These are phyloP conservation scores for Knipowitschia caucasica DNA, from an alignment of 2,797 vertebrate genomes.

Conservation along the genomic window DNA sequence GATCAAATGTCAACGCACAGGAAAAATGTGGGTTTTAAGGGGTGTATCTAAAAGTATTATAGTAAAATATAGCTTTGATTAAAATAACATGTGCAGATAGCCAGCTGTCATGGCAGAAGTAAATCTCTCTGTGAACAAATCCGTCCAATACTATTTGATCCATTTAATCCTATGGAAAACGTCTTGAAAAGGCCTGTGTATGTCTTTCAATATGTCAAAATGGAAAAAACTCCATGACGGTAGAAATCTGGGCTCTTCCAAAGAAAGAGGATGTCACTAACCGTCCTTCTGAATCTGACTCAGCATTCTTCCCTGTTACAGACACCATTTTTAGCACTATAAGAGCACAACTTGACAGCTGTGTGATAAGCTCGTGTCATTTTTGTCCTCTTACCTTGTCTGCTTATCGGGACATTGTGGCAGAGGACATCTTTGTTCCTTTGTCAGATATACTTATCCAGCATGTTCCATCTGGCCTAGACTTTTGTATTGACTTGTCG, in stretches of 20 bases:
- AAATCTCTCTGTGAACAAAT: too few relatives aligned
- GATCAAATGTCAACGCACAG: too few relatives aligned
- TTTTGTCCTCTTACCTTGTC: constrained; percentile 6
- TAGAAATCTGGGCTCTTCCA: neutral
- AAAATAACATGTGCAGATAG: too few relatives aligned
- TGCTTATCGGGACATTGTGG: constrained; percentile 1
- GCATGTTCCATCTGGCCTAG: constrained; percentile 1
- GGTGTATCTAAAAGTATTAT: too few relatives aligned
- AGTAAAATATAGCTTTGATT: too few relatives aligned
- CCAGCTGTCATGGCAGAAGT: neutral
- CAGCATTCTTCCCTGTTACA: neutral
- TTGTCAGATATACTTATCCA: constrained; percentile 2
- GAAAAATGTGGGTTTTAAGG: too few relatives aligned
- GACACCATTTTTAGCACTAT: neutral
- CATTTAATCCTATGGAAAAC: neutral
- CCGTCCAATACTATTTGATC: neutral
- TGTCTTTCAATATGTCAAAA: too few relatives aligned
- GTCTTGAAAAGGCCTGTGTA: neutral
- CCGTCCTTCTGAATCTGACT: neutral
- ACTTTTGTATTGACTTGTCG: constrained; percentile 4
- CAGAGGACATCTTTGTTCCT: constrained; percentile 2
- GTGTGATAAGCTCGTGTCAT: constrained; percentile 8
- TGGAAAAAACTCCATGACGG: neutral
- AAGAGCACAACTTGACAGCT: constrained; percentile 4
- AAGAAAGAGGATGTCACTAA: neutral